These are phyloP conservation scores for Acromyrmex heyeri DNA, from an alignment of 1,140 invertebrate species.

Conservation along the genomic window DNA sequence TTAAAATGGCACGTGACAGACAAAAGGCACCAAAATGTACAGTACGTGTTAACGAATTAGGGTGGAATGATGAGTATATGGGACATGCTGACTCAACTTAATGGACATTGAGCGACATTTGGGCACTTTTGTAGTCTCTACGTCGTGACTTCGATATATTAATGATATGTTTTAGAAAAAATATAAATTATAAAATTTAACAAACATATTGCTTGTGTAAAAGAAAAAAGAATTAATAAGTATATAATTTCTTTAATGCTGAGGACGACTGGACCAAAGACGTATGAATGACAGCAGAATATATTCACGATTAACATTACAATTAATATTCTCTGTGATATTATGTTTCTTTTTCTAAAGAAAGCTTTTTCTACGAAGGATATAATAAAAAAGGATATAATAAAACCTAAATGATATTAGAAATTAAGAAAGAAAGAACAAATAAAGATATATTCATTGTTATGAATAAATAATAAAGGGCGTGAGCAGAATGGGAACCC, in stretches of 20 bases:
- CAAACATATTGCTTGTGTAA: background rate
- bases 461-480: slow-evolving; percentile 15
- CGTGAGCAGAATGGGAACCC: background rate
- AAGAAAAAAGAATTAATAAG: background rate
- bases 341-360: background rate
- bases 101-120: slow-evolving; percentile 56
- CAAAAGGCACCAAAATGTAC: slow-evolving; percentile 81
- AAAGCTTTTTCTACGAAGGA: background rate
- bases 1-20: slow-evolving; percentile 83
- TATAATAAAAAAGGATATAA: background rate
- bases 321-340: background rate
- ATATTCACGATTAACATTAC: background rate
- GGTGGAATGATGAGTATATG: slow-evolving; percentile 71
- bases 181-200: background rate
- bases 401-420: background rate
- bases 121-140: background rate
- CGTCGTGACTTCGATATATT: background rate
- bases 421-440: too few species aligned
- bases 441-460: background rate
- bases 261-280: background rate
- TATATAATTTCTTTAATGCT: background rate
- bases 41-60: slow-evolving; percentile 79
- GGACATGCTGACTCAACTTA: slow-evolving; percentile 70
- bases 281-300: background rate
- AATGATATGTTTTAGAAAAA: background rate